Evolutionary conservation across 2,888 invertebrate genomes (phyloP), one percentile per base, ranked within the genome.

Genomic region (Cryptus viduatorius): DNA sequence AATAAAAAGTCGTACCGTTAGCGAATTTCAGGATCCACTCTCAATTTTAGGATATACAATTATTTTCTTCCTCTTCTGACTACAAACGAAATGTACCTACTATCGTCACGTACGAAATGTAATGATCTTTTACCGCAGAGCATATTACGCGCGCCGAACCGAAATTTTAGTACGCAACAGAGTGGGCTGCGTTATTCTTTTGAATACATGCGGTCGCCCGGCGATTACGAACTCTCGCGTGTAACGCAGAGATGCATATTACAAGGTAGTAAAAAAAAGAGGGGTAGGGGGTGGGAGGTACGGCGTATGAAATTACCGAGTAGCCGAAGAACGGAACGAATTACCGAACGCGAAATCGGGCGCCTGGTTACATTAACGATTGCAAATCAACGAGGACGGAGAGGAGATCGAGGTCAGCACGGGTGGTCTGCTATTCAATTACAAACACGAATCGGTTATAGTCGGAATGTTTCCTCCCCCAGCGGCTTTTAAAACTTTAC

Each of bases 351-450:
- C 79, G 64, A 79, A 79, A 79, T 79, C n/a, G 53, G 37, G 50
- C 61, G 68, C 8, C 65, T 65, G 65, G 42, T 37, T 65, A 68
- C 42, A 79, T 79, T 64, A 16, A 31, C 16, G 50, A 79, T 64
- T 50, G 31, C 44, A 14, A 48, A 64, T 37, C 53, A n/a, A 69
- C 46, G 31, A 46, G 59, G 59, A 12, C 14, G 8, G 16, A 16
- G 4, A 29, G 19, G 59, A 79, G 61, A 64, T 79, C 64, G 79
- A 79, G 79, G 79, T 79, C 79, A 53, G 53, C 50, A 37, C 64
- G 71, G 79, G 71, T 71, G 79, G 79, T 79, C 64, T 29, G 64
- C 50, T 71, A 71, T 79, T 71, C 64, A 71, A 79, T 79, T 79
- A 79, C 69, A 79, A 79, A 50, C 69, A 67, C 56, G 44, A 46